Conservation (phyloP, 1,140 invertebrate genomes). For the Ctenoplectra terminalis region DNA sequence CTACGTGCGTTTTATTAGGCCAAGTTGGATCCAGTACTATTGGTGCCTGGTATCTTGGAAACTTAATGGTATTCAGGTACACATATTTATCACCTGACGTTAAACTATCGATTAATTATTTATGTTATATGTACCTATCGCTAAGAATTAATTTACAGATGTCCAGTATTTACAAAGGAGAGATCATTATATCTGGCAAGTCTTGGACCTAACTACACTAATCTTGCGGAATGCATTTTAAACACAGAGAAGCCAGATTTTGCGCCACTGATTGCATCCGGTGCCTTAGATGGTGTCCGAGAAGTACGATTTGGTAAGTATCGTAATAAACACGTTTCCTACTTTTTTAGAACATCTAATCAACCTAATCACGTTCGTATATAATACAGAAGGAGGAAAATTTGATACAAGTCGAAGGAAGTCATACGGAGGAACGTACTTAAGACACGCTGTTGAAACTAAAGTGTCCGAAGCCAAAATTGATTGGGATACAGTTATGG, state of each 20-base stretch:
- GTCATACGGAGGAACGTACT: constrained; percentile 77
- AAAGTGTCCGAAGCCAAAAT: constrained; percentile 77
- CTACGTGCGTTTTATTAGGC: constrained; percentile 83
- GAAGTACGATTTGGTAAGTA: constrained; percentile 77
- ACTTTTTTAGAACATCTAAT: not conserved
- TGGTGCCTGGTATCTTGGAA: constrained; percentile 83
- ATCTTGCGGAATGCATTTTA: constrained; percentile 82
- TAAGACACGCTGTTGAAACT: constrained; percentile 74
- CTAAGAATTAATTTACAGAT: constrained; percentile 66
- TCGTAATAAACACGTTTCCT: not conserved
- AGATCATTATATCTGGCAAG: constrained; percentile 81
- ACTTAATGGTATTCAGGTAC: constrained; percentile 83
- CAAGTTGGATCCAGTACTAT: constrained; percentile 77
- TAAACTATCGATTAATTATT: constrained; percentile 9
- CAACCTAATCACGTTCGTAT: not conserved
- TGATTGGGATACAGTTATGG: constrained; percentile 81
- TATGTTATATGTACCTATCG: not conserved
- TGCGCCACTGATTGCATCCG: constrained; percentile 78
- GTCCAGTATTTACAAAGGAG: constrained; percentile 82
- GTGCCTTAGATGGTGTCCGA: constrained; percentile 78
- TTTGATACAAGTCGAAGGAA: constrained; percentile 76
- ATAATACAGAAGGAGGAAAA: constrained; percentile 74
- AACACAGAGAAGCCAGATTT: constrained; percentile 81
- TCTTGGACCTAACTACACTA: constrained; percentile 83
- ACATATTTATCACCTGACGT: not conserved